phyloP scores from a whole-genome alignment of 1,140 invertebrate species.

The Mercenaria mercenaria region DNA sequence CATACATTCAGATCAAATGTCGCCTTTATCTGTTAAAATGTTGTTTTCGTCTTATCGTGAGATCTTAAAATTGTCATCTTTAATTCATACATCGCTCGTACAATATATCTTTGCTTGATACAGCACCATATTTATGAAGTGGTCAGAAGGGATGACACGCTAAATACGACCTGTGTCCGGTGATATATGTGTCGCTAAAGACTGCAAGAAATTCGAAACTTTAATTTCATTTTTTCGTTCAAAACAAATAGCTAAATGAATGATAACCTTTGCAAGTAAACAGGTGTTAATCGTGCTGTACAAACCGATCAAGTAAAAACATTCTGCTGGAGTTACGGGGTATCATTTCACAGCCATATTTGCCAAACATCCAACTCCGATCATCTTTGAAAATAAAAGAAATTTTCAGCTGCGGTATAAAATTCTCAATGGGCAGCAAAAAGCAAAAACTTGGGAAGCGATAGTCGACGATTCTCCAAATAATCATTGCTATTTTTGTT shows the following conservation, averaged over 20 bases:
- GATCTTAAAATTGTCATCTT: slow-evolving; percentile 42
- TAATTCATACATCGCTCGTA: background rate
- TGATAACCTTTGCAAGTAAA: slow-evolving; percentile 18
- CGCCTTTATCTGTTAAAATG: slow-evolving; percentile 23
- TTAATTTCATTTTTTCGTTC: slow-evolving; percentile 56
- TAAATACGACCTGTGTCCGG: slow-evolving; percentile 32
- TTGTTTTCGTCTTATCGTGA: slow-evolving; percentile 38
- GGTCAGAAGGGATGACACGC: slow-evolving; percentile 32
- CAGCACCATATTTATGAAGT: slow-evolving; percentile 22
- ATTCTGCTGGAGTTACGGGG: background rate
- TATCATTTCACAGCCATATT: background rate
- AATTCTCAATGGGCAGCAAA: too few species aligned
- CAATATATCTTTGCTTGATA: slow-evolving; percentile 9
- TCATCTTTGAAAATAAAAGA: too few species aligned
- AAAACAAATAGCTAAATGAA: slow-evolving; percentile 52
- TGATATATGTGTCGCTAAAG: slow-evolving; percentile 52
- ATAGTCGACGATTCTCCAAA: too few species aligned
- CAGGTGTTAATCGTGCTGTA: slow-evolving; percentile 34
- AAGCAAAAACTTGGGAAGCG: too few species aligned
- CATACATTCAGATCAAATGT: background rate
- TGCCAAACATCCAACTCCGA: background rate
- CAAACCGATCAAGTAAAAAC: background rate
- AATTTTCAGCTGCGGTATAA: too few species aligned
- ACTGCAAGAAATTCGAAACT: slow-evolving; percentile 30
- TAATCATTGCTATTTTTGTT: too few species aligned